Evolutionary conservation across 2,888 invertebrate species (phyloP).

Genomic region (Drosophila quinaria): DNA sequence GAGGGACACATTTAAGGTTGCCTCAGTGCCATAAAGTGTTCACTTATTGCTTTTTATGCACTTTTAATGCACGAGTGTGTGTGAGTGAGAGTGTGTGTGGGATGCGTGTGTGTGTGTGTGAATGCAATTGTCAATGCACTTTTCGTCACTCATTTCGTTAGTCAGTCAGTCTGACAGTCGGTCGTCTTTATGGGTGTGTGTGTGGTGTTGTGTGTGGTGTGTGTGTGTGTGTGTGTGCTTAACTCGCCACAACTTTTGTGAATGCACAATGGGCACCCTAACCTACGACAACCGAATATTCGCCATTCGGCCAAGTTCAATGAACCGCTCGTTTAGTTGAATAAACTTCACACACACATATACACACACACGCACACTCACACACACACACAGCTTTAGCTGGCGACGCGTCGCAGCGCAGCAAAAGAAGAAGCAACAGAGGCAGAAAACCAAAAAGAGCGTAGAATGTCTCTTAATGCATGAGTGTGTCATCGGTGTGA

Average conservation of each 20-base stretch:
- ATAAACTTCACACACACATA: conserved; percentile 71
- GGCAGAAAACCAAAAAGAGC: conserved; percentile 67
- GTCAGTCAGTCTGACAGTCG: conserved; percentile 51
- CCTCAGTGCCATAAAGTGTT: conserved; percentile 67
- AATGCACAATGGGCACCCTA: conserved; percentile 78
- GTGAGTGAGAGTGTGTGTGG: conserved; percentile 20
- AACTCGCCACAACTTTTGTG: conserved; percentile 80
- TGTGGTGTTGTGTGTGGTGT: conserved; percentile 16
- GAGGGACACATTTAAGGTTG: conserved; percentile 66
- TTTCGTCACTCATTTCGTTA: conserved; percentile 68
- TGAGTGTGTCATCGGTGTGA: conserved; percentile 43
- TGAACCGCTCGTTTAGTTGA: conserved; percentile 82
- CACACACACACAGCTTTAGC: conserved; percentile 18
- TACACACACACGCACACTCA: conserved; percentile 26
- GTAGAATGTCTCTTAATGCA: conserved; percentile 63
- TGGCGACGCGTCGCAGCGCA: conserved; percentile 73
- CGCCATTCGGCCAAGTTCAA: conserved; percentile 83
- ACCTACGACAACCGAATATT: conserved; percentile 83
- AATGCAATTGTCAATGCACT: conserved; percentile 71
- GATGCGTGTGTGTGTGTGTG: conserved; percentile 40
- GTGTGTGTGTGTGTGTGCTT: conserved; percentile 45
- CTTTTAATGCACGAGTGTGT: conserved; percentile 63
- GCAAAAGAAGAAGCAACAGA: conserved; percentile 62
- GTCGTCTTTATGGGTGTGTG: conserved; percentile 48
- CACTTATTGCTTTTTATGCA: conserved; percentile 78